Evolutionary conservation across 2,888 invertebrate species (phyloP), one percentile per base, ranked within the genome.

Genomic region (Netelia fuscicornis): DNA sequence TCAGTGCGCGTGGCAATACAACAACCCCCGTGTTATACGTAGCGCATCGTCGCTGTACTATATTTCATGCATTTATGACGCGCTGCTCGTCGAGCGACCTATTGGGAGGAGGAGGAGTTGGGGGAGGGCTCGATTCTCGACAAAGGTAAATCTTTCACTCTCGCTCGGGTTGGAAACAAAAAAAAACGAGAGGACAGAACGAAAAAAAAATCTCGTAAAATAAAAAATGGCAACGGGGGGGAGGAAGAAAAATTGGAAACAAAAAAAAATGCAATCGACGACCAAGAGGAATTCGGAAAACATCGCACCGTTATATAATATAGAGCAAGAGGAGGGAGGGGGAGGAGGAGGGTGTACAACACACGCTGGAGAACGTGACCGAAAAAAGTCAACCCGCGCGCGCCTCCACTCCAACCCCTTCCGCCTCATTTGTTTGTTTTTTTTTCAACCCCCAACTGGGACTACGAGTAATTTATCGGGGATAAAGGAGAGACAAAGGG

Each of bases 381-480:
- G 56, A 25, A 65, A 81, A 77, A 72, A 81, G 64, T 70, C 52
- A 64, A 74, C 62, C 25, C 68, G 37, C 37, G 17, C 72, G 20
- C 70, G 13, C 20, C 37, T 11, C 13, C n/a, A 25, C 42, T 48
- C 11, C 9, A 37, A 2, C 37, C 11, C 44, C 52, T 42, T 48
- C 54, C 54, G n/a, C 54, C 13, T 44, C 25, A 20, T 68, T 37
- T 20, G 20, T 20, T 20, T 20, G 20, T 20, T 20, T 20, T 20
- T 20, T 42, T 58, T 13, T 48, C 20, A 62, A 44, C 25, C 54
- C 37, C 37, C 37, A 5, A 37, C 30, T 20, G 20, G 60, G 25
- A 62, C 10, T 62, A n/a, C 54, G 23, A 30, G 20, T 91, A 89
- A 91, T 91, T 91, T 90, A 91, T 91, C 86, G 90, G 84, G 72